Evolutionary conservation across 2,888 invertebrate species (phyloP).

Genomic region (Phymatocera aterrima): DNA sequence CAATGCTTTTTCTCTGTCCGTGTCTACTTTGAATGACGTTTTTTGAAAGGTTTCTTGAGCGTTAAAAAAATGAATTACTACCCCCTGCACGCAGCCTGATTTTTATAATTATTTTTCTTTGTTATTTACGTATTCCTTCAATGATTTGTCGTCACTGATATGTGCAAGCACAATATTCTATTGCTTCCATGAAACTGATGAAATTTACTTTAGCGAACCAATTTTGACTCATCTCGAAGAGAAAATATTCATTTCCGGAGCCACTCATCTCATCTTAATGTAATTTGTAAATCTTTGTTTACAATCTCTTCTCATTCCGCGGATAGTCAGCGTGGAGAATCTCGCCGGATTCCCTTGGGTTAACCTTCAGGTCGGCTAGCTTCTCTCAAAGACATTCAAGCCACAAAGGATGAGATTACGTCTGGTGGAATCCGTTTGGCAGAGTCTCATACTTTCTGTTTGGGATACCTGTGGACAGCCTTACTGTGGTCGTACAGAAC

Average conservation of each 20-base stretch:
- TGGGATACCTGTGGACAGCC: background rate
- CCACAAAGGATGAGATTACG: slow-evolving; percentile 33
- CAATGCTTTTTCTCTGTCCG: background rate
- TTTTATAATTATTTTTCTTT: too few species aligned
- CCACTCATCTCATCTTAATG: background rate
- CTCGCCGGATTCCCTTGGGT: slow-evolving; percentile 2
- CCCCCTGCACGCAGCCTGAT: background rate
- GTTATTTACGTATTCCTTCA: too few species aligned
- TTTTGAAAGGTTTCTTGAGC: background rate
- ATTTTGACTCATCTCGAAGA: too few species aligned
- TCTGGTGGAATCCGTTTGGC: slow-evolving; percentile 14
- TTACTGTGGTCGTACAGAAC: background rate
- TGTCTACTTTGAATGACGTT: background rate
- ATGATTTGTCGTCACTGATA: background rate
- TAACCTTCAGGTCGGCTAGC: background rate
- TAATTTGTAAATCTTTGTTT: background rate
- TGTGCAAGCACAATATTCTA: background rate
- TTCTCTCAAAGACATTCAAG: background rate
- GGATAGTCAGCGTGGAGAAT: background rate
- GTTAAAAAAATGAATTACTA: background rate
- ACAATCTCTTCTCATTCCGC: background rate
- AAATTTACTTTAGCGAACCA: background rate
- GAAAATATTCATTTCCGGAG: background rate
- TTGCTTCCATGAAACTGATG: background rate
- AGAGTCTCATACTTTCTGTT: background rate